Evolutionary conservation across 2,113 vertebrate species (phyloP).

Genomic region (Protobothrops mucrosquamatus): DNA sequence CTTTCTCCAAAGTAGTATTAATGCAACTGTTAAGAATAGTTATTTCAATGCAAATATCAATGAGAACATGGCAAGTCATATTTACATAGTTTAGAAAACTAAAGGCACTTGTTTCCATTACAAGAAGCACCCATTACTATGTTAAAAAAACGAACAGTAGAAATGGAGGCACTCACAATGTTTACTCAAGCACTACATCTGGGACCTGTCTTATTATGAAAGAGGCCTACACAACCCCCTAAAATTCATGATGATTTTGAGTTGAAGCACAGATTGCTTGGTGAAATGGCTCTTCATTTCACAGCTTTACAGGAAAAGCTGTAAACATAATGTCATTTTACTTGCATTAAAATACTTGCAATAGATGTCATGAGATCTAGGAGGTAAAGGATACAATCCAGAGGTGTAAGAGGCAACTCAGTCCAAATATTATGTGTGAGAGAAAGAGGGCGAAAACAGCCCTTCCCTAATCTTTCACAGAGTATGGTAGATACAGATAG

Average conservation of each 20-base stretch:
- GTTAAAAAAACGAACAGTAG: background rate
- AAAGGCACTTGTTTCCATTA: background rate
- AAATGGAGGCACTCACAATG: background rate
- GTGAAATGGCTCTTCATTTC: background rate
- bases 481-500: background rate
- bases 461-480: background rate
- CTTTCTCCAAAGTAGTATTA: background rate
- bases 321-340: background rate
- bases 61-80: background rate
- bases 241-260: background rate
- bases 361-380: background rate
- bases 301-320: background rate
- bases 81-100: background rate
- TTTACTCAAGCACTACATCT: background rate
- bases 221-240: background rate
- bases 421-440: background rate
- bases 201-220: background rate
- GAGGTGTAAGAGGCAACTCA: background rate
- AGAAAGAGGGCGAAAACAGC: background rate
- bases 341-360: background rate
- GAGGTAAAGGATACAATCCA: background rate
- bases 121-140: background rate
- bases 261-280: background rate
- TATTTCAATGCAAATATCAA: background rate
- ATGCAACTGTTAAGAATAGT: background rate